phyloP scores from a whole-genome alignment of 2,113 vertebrate species.

The Nannobrachium achirus region DNA sequence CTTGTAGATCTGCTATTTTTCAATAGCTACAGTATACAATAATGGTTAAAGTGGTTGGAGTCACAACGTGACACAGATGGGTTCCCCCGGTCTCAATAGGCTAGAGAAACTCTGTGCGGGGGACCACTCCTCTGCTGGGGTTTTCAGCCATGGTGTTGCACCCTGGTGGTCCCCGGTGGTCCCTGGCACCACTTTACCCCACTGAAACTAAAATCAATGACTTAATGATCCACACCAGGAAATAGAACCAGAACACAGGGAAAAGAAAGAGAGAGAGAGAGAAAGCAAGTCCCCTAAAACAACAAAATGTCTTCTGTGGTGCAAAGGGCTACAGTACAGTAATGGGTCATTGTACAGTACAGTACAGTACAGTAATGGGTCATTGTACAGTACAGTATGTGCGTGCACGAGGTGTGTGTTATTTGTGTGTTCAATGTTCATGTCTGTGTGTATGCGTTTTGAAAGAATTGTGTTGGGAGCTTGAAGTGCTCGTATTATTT shows the following conservation, averaged over 20 bases:
- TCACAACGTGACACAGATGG: no score
- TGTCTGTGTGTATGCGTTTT: conserved; percentile 35
- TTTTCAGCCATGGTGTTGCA: conserved; percentile 61
- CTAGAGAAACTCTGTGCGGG: conserved; percentile 75
- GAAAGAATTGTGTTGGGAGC: conserved; percentile 60
- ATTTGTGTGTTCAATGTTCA: conserved; percentile 16
- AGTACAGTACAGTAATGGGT: conserved; percentile 71
- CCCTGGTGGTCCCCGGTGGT: conserved; percentile 75
- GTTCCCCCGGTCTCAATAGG: no score
- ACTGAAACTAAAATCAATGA: conserved; percentile 84
- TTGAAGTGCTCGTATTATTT: no score
- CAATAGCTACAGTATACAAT: no score
- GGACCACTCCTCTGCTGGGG: conserved; percentile 76
- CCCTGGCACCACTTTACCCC: conserved; percentile 76
- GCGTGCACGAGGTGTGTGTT: conserved; percentile 45
- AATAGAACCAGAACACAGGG: conserved; percentile 72
- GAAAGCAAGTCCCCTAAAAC: conserved; percentile 78
- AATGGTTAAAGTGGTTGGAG: no score
- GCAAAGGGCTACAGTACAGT: conserved; percentile 77
- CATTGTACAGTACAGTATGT: conserved; percentile 72
- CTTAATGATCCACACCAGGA: conserved; percentile 86
- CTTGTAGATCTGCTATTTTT: no score
- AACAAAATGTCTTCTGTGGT: conserved; percentile 81
- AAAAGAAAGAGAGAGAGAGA: conserved; percentile 80
- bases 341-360: conserved; percentile 69